Evolutionary conservation across 2,113 vertebrate species (phyloP), one percentile per base, ranked within the genome.

Genomic region (Upupa epops): DNA sequence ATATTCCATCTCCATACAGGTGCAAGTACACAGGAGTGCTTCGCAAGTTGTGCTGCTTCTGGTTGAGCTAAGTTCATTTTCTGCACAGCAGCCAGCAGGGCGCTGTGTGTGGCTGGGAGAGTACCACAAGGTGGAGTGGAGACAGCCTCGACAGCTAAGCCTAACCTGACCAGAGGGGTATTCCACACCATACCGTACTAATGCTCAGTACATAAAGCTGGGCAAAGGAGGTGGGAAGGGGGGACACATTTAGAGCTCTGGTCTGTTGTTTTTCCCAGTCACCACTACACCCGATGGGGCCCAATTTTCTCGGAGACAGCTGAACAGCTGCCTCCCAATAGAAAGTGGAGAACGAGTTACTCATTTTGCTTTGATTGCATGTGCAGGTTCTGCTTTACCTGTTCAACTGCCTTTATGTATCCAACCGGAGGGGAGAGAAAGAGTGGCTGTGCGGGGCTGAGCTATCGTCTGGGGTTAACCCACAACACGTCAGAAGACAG

Each of bases 21-120:
- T 28, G 83, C 37, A 77, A 69, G 66, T 0, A 3, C 32, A 65
- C 31, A 85, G 0, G 0, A 87, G 59, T 84, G 26, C 34, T 63
- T 36, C 34, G 31, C 60, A 83, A n/a, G 34, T 48, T 28, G 32
- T 36, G 32, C 48, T 36, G 17, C 8, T 51, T 51, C 32, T 36
- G 46, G 17, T 8, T 68, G 24, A 17, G n/a, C 19, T 36, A 28
- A 61, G 46, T 48, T 36, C 5, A 36, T 49, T 69, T 51, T 51
- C n/a, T 28, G 51, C 46, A 28, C 9, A 36, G 66, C 20, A 69
- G 64, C 64, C 48, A 34, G 60, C 24, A 13, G 12, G 8, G 45
- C 22, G 46, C n/a, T 68, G 11, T 26, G n/a, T 17, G 25, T 68
- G 22, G 45, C 45, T 68, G 65, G n/a, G 45, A n/a, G n/a, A 18